Base-by-base conservation (phyloP, 1,140 invertebrate species). In the Saccostrea echinata region DNA sequence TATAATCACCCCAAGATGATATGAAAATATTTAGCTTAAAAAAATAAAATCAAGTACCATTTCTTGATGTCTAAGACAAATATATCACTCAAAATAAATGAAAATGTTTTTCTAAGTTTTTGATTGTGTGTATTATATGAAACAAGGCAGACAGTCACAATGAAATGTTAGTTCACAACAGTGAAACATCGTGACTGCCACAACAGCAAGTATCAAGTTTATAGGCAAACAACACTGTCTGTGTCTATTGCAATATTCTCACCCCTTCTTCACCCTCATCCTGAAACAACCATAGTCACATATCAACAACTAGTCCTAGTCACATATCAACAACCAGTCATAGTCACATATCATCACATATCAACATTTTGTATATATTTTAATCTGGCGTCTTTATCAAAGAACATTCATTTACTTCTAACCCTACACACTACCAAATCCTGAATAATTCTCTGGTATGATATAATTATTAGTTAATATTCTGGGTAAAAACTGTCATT, bases 131-230 rank as follows among this genome's bases (percentile, higher is more conserved):
- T 76, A 16, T 16, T 13, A 76, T 27, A 76, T 18, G 30, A 27
- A n/a, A 76, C 27, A 13, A 76, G 33, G 68, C 68, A 76, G 68
- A 33, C 68, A 33, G 68, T 76, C 68, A 76, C 68, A 76, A 76
- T 76, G 30, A 33, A 16, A 27, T 9, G 68, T 76, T 76, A 16
- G 12, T 12, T 30, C 24, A 76, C 68, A 76, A 76, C 68, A 76
- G 30, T 27, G 68, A 12, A 27, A 76, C 68, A 27, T 18, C 27
- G 68, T 76, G 68, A 76, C 27, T 30, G 27, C 27, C 27, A 76
- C 24, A 30, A 76, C 68, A 76, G 27, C 68, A 76, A 76, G 68
- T 76, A 76, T 76, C 68, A 30, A 76, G 68, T 33, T 33, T 76
- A 76, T 13, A 76, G 68, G 68, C 68, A 76, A 9, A 76, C 68